These are phyloP conservation scores for Gephyroberyx darwinii DNA, from an alignment of 2,797 vertebrate genomes.

Conservation along the genomic window DNA sequence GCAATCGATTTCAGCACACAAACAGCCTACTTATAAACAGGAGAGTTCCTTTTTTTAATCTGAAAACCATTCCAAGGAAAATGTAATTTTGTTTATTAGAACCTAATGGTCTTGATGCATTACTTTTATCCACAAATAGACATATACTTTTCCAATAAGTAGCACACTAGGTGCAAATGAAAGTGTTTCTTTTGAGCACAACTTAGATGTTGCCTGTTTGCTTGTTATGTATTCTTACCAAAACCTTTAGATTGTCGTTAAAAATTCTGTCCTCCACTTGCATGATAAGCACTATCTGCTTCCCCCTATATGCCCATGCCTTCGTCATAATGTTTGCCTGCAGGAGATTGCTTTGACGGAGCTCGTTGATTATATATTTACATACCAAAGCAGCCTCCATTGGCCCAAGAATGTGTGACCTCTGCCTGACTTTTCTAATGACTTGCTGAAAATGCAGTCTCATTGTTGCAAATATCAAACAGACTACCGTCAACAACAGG, in stretches of 20 bases:
- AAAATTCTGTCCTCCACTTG: slow-evolving; percentile 21
- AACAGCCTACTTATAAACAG: neutral
- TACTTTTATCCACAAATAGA: too few species aligned
- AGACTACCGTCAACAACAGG: neutral
- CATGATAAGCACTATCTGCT: slow-evolving; percentile 13
- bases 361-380: slow-evolving; percentile 18
- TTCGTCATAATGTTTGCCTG: slow-evolving; percentile 29
- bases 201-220: neutral
- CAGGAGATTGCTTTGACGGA: slow-evolving; percentile 6
- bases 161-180: too few species aligned
- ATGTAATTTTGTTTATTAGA: neutral
- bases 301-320: neutral
- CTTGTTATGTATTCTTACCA: slow-evolving; percentile 5
- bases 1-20: slow-evolving; percentile 1
- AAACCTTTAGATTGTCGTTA: slow-evolving; percentile 15
- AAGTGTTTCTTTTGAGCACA: neutral
- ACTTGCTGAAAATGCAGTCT: neutral
- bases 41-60: neutral
- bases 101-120: neutral
- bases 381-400: neutral
- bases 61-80: neutral
- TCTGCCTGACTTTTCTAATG: neutral
- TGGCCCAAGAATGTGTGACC: slow-evolving; percentile 19
- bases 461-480: neutral
- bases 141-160: too few species aligned